A percentile compares a stretch with the other conserved stretches of the same genome.
Evolutionary conservation across 2,888 invertebrate genomes (phyloP).

Genomic region (Heliconius aoede): DNA sequence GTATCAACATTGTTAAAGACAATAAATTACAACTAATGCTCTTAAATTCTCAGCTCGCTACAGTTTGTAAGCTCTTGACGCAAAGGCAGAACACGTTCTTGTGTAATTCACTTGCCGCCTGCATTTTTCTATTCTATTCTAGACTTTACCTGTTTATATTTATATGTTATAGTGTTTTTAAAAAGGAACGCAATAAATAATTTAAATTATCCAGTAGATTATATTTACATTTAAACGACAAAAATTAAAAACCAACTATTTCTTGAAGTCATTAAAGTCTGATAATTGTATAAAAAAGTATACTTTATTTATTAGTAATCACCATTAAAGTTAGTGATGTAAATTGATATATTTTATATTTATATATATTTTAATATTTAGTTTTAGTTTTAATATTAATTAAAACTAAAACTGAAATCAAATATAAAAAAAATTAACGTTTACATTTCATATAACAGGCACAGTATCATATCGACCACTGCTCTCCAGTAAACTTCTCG

Average conservation of each 20-base stretch:
- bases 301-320: too few species aligned
- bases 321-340: too few species aligned
- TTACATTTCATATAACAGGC: neutral
- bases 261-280: too few species aligned
- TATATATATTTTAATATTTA: too few species aligned
- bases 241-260: too few species aligned
- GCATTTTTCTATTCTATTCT: constrained; percentile 9
- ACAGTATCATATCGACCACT: neutral
- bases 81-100: constrained; percentile 26
- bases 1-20: constrained; percentile 1
- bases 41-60: constrained; percentile 10
- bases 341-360: too few species aligned
- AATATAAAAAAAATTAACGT: neutral
- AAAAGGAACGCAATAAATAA: neutral
- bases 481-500: constrained; percentile 26
- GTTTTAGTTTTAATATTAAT: too few species aligned
- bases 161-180: neutral
- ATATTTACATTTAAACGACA: too few species aligned
- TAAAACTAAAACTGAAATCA: neutral
- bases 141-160: neutral
- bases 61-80: constrained; percentile 18
- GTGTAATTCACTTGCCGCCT: constrained; percentile 16
- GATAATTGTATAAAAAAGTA: too few species aligned
- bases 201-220: too few species aligned
- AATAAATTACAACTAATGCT: constrained; percentile 16